Base-by-base conservation (phyloP, 2,888 invertebrate genomes). In the Halictus quadricinctus region DNA sequence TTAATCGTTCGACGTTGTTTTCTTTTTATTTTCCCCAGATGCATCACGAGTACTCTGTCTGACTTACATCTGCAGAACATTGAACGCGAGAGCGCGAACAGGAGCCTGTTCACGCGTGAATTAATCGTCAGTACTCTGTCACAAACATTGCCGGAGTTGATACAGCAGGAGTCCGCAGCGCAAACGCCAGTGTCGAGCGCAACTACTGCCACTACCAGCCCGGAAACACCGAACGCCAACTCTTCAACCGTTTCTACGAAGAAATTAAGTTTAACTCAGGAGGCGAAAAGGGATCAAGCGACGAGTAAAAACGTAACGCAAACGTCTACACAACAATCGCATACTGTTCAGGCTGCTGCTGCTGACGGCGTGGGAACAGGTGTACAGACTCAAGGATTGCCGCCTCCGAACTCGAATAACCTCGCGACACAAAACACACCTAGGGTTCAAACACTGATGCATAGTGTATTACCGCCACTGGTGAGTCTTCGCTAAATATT, bases 391-490 rank as follows among this genome's bases (percentile, higher is more conserved):
- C 94, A 93, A 90, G 94, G 93, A 84, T 88, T 93, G 86, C 91
- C 93, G 86, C 91, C 93, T 64, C 87, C 88, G 74, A 94, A 93
- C 91, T 92, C 94, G 79, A 94, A 92, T 85, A 92, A 92, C 81
- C 92, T 93, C 81, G 91, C 93, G 60, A 88, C 92, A 79, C 93
- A 93, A 87, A 93, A 91, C 90, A 88, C 93, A 87, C 92, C 94
- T 69, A 92, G 94, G 86, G 94, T 94, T 92, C 94, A 93, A 90
- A 94, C 94, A 84, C 87, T 94, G 89, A 94, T 94, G 93, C 94
- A 94, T 89, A 94, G 91, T 87, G 94, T 94, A 75, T 92, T 94
- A 93, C 94, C 94, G 89, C 92, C 94, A 90, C 87, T 94, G 94
- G 94, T 94, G 83, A 93, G 93, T 91, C 70, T 73, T 7, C 78